Conservation (phyloP, 2,113 vertebrate genomes). For the Hoplias malabaricus region DNA sequence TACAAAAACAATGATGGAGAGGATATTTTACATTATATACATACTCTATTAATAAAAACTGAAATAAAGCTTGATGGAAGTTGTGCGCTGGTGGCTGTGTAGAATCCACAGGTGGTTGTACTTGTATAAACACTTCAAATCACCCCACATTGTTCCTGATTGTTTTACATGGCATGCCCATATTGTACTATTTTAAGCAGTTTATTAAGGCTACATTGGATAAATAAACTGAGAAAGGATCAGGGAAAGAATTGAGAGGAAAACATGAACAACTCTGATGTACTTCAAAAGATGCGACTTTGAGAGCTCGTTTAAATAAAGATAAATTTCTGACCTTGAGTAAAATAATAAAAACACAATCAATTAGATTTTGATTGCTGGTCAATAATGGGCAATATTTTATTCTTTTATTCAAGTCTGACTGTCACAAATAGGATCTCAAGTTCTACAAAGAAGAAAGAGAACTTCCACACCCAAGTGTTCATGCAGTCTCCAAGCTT, state of each 20-base stretch:
- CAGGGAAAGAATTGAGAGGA: background rate
- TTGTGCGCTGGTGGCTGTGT: background rate
- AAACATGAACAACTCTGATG: background rate
- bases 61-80: no score
- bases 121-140: background rate
- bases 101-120: constrained; percentile 19
- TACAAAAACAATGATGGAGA: background rate
- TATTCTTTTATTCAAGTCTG: background rate
- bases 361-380: constrained; percentile 1
- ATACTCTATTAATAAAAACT: background rate
- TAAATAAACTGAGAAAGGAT: background rate
- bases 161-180: background rate
- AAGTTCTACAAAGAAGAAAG: no score
- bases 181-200: no score
- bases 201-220: background rate
- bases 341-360: background rate
- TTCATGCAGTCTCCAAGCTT: background rate
- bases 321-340: background rate
- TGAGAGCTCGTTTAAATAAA: no score
- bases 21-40: constrained; percentile 25
- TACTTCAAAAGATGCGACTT: no score
- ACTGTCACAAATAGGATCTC: no score
- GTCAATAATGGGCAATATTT: background rate
- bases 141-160: background rate
- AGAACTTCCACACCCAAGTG: no score